These are phyloP conservation scores for Serrognathus titanus DNA, from an alignment of 2,888 invertebrate species.

Conservation along the genomic window DNA sequence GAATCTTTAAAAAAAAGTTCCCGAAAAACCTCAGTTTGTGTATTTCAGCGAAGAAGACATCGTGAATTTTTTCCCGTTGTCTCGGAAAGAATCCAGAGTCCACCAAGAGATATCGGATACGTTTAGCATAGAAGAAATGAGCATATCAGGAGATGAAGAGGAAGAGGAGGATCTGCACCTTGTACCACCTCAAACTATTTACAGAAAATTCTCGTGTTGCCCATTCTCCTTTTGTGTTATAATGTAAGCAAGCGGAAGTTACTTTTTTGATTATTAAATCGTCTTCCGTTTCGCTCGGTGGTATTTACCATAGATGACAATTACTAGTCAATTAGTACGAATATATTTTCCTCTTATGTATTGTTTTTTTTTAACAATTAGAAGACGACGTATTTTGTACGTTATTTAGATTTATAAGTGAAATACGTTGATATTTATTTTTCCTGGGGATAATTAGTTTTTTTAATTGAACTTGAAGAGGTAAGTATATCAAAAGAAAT, in stretches of 20 bases:
- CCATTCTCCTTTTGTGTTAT: conserved; percentile 40
- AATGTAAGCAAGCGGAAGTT: conserved; percentile 8
- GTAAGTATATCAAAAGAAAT: too few species aligned
- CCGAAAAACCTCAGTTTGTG: not conserved
- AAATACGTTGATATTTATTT: too few species aligned
- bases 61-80: conserved; percentile 53
- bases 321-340: too few species aligned
- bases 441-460: too few species aligned
- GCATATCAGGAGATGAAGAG: conserved; percentile 54
- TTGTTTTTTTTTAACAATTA: too few species aligned
- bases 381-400: too few species aligned
- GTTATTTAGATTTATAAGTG: too few species aligned
- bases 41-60: conserved; percentile 52
- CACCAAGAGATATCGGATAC: conserved; percentile 59
- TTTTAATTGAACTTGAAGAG: too few species aligned
- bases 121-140: conserved; percentile 61
- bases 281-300: too few species aligned
- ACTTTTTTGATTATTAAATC: not conserved
- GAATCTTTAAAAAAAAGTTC: not conserved
- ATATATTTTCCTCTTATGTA: too few species aligned
- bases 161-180: conserved; percentile 50
- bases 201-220: conserved; percentile 47
- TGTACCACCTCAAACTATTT: conserved; percentile 47
- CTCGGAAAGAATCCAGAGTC: conserved; percentile 44
- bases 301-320: too few species aligned